A percentile compares a stretch with the other conserved stretches of the same genome.
phyloP scores from a whole-genome alignment of 2,113 vertebrate genomes.

The Dipodomys merriami region DNA sequence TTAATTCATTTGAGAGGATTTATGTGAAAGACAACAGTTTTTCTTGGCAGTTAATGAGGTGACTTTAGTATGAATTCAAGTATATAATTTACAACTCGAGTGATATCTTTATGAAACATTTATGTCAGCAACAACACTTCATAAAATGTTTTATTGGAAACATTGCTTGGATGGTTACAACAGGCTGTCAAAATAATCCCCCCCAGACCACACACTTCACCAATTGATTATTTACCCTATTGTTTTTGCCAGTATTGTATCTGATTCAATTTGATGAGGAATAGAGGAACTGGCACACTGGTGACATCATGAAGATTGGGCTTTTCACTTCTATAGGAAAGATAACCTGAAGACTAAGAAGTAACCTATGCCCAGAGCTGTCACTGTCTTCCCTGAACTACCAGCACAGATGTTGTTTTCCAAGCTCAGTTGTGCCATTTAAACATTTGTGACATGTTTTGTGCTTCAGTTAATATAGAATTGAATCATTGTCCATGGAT shows the following conservation, averaged over 20 bases:
- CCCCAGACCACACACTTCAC: neutral
- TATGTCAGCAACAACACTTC: slow-evolving; percentile 71
- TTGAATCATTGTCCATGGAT: neutral
- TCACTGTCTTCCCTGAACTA: neutral
- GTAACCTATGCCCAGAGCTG: neutral
- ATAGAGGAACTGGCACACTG: neutral
- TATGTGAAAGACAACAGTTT: slow-evolving; percentile 50
- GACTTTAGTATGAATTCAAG: slow-evolving; percentile 63
- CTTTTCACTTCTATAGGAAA: slow-evolving; percentile 35
- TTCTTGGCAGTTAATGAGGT: slow-evolving; percentile 70
- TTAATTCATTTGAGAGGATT: slow-evolving; percentile 45
- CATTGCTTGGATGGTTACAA: slow-evolving; percentile 52
- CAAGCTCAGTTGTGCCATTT: neutral
- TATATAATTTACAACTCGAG: slow-evolving; percentile 61
- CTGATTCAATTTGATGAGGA: slow-evolving; percentile 30
- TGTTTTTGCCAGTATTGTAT: slow-evolving; percentile 24
- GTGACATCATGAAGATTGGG: slow-evolving; percentile 37
- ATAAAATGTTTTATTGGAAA: slow-evolving; percentile 76
- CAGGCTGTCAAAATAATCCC: slow-evolving; percentile 61
- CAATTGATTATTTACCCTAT: slow-evolving; percentile 23
- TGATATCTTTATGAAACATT: slow-evolving; percentile 75
- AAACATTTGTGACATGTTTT: slow-evolving; percentile 2
- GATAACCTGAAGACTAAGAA: slow-evolving; percentile 29
- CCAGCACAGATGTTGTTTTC: neutral
- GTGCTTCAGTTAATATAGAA: slow-evolving; percentile 33